phyloP scores from a whole-genome alignment of 37 sponge, comb jelly and placozoan genomes.

The Corticium candelabrum region DNA sequence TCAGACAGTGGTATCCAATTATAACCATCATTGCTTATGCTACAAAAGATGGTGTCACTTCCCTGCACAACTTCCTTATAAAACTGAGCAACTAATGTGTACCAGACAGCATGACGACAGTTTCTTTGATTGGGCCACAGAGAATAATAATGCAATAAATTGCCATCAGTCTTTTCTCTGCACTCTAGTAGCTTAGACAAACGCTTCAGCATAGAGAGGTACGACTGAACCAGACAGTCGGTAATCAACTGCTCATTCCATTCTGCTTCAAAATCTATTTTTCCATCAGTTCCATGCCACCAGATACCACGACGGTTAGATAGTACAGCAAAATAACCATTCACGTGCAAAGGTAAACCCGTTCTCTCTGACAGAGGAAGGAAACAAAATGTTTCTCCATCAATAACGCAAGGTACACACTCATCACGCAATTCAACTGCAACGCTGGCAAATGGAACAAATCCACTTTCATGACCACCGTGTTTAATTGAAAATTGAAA shows the following conservation, averaged over 20 bases:
- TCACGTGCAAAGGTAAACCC: constrained; percentile 43
- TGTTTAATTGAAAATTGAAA: no score
- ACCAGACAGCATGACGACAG: not conserved
- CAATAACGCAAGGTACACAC: no score
- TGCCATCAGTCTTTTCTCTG: not conserved
- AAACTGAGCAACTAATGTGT: not conserved
- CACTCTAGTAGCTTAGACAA: not conserved
- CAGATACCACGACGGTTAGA: constrained; percentile 37
- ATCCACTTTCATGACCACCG: not conserved
- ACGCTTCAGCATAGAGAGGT: not conserved
- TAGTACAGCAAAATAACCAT: constrained; percentile 42
- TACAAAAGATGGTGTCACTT: not conserved
- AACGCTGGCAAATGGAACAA: not conserved
- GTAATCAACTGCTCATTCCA: constrained; percentile 32
- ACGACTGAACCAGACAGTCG: constrained; percentile 9
- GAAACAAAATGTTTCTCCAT: constrained; percentile 38
- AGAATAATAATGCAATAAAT: not conserved
- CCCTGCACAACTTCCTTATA: not conserved
- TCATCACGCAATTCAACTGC: no score
- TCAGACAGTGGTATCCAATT: not conserved
- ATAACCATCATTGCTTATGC: not conserved
- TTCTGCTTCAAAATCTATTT: not conserved
- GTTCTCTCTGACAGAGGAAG: constrained; percentile 25
- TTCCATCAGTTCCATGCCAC: constrained; percentile 12
- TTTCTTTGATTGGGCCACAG: not conserved